Conservation (phyloP, 2,888 invertebrate species). For the Scaptomyza parva region DNA sequence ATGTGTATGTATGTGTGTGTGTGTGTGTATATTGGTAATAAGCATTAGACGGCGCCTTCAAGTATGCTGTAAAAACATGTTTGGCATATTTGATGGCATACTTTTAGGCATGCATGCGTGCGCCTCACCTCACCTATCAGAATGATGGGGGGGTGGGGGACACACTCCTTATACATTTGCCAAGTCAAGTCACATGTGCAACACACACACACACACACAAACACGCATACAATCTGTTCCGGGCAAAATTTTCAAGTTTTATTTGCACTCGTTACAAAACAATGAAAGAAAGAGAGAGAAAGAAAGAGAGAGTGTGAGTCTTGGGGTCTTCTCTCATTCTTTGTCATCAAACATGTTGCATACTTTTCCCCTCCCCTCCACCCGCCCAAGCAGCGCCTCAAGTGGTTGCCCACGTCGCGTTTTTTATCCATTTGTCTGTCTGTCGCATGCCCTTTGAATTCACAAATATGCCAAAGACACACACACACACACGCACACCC, state of each 20-base stretch:
- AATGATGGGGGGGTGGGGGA: background rate
- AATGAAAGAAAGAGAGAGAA: no score
- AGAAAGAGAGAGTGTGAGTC: no score
- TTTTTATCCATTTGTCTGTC: slow-evolving; percentile 42
- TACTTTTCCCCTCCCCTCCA: slow-evolving; percentile 41
- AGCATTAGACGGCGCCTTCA: slow-evolving; percentile 59
- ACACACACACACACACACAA: no score
- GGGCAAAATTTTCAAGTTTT: slow-evolving; percentile 60
- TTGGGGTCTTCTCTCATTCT: slow-evolving; percentile 10
- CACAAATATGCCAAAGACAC: slow-evolving; percentile 65
- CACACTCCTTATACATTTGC: slow-evolving; percentile 25
- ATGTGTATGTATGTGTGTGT: slow-evolving; percentile 16
- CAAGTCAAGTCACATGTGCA: slow-evolving; percentile 35
- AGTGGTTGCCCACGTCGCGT: slow-evolving; percentile 62
- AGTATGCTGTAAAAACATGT: slow-evolving; percentile 64
- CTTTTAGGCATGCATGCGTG: slow-evolving; percentile 64
- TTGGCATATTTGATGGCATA: slow-evolving; percentile 79
- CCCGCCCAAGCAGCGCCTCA: slow-evolving; percentile 50
- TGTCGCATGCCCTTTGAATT: slow-evolving; percentile 71
- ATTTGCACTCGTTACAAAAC: slow-evolving; percentile 72
- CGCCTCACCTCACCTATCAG: background rate
- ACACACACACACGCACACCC: slow-evolving; percentile 18
- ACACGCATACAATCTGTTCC: slow-evolving; percentile 59
- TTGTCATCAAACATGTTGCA: slow-evolving; percentile 66
- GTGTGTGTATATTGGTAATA: slow-evolving; percentile 41